A percentile compares a stretch with the other conserved stretches of the same genome.
Conservation (phyloP, 2,113 vertebrate species). For the Tachuris rubrigastra region DNA sequence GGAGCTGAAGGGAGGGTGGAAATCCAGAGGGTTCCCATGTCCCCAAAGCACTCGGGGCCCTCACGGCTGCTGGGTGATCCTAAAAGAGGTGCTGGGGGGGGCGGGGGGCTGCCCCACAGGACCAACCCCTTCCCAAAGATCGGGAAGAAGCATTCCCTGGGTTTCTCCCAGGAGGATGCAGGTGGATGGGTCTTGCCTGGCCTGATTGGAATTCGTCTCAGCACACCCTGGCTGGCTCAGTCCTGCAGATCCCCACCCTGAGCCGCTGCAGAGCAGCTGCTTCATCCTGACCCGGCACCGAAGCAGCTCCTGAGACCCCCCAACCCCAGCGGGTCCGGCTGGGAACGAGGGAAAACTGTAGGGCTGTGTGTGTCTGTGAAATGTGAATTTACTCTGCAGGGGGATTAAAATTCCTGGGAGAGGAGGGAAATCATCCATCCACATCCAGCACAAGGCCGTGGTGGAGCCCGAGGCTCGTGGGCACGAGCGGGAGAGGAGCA, state of each 20-base stretch:
- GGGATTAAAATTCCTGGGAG: neutral
- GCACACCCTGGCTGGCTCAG: neutral
- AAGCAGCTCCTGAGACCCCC: neutral
- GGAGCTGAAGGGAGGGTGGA: neutral
- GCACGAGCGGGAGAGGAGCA: neutral
- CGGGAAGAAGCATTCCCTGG: rapidly evolving
- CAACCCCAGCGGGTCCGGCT: rapidly evolving
- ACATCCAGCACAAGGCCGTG: rapidly evolving
- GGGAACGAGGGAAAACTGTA: neutral
- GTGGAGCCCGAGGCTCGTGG: neutral
- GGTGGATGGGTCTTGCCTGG: neutral
- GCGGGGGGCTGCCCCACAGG: neutral
- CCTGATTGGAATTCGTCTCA: neutral
- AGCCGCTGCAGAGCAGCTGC: neutral
- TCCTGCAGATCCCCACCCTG: neutral
- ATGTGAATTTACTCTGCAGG: neutral
- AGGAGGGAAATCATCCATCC: neutral
- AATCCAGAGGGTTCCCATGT: rapidly evolving
- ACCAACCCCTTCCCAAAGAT: neutral
- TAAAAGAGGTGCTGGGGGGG: neutral
- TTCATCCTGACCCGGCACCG: neutral
- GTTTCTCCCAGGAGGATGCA: neutral
- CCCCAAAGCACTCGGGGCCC: rapidly evolving
- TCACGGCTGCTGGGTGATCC: rapidly evolving
- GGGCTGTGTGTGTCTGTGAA: neutral